phyloP scores from a whole-genome alignment of 2,113 vertebrate species.

The Neomonachus schauinslandi region DNA sequence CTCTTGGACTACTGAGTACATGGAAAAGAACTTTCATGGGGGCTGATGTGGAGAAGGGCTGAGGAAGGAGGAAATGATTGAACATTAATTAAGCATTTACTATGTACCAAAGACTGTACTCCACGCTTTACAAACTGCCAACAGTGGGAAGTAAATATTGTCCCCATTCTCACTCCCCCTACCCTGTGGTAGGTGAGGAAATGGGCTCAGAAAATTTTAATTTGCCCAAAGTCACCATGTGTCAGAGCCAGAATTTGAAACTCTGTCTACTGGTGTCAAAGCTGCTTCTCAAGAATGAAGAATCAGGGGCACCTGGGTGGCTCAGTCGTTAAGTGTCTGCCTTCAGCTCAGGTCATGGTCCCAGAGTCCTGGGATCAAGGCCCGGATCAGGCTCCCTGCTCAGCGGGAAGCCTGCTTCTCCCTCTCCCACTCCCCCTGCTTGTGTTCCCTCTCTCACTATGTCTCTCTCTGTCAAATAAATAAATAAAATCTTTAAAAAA shows the following conservation, averaged over 20 bases:
- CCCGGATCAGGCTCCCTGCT: too few species aligned
- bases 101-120: neutral
- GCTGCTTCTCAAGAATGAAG: neutral
- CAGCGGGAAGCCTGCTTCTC: too few species aligned
- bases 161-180: too few species aligned
- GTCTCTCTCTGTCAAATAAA: too few species aligned
- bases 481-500: too few species aligned
- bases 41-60: neutral
- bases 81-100: neutral
- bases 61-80: neutral
- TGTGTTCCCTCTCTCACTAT: too few species aligned
- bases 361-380: too few species aligned
- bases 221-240: neutral
- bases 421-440: too few species aligned
- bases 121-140: neutral
- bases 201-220: neutral
- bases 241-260: neutral
- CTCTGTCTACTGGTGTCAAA: neutral
- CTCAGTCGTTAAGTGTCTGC: too few species aligned
- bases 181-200: neutral
- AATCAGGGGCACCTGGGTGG: neutral
- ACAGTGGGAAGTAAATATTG: neutral
- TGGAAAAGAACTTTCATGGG: neutral
- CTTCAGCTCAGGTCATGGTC: too few species aligned
- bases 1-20: neutral